Conservation (phyloP, 2,888 invertebrate genomes). For the Nebria brevicollis region DNA sequence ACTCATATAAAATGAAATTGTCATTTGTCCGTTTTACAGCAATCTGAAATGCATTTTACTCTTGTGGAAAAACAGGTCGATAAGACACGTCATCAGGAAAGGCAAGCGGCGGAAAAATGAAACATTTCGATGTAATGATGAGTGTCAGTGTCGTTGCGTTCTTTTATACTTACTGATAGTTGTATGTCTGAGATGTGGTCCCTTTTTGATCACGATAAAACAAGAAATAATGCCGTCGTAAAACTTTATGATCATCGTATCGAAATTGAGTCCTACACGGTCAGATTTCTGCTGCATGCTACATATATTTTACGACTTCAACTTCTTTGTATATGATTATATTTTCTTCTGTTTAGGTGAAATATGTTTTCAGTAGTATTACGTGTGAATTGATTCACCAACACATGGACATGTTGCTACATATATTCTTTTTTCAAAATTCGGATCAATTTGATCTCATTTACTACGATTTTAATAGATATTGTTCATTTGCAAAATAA, state of each 20-base stretch:
- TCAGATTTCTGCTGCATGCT: conserved; percentile 3
- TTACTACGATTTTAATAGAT: too few species aligned
- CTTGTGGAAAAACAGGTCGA: background rate
- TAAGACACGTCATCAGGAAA: background rate
- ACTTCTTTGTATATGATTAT: background rate
- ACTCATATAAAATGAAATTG: background rate
- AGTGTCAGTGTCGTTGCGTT: conserved; percentile 4
- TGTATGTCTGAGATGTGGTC: conserved; percentile 11
- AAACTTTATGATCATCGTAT: conserved; percentile 30
- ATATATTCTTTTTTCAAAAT: too few species aligned
- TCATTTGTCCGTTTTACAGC: background rate
- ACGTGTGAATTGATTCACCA: background rate
- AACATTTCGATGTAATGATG: conserved; percentile 12
- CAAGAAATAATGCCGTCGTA: conserved; percentile 19
- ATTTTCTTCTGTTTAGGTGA: background rate
- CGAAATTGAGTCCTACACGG: conserved; percentile 25
- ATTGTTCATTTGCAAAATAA: too few species aligned
- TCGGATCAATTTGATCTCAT: too few species aligned
- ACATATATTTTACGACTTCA: background rate
- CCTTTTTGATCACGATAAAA: background rate
- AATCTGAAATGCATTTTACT: background rate
- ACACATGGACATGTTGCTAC: too few species aligned
- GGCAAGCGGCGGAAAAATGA: background rate
- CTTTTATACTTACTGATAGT: background rate
- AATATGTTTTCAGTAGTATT: background rate